Percentiles rank a stretch among this genome's conserved stretches.
phyloP scores from a whole-genome alignment of 2,888 invertebrate genomes.

The Drosophila kokeensis region DNA sequence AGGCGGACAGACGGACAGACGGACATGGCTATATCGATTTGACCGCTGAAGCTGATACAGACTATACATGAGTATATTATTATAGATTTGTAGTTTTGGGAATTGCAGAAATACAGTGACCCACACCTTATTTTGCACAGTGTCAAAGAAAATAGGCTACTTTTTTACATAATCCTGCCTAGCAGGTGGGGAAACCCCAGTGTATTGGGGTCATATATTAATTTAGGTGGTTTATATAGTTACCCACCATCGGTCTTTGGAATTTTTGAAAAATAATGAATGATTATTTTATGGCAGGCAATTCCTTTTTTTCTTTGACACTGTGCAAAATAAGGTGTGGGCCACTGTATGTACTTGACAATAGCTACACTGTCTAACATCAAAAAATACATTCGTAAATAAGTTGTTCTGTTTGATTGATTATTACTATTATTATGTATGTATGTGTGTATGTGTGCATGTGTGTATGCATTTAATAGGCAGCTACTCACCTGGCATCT shows the following conservation, averaged over 20 bases:
- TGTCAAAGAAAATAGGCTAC: too few relatives aligned
- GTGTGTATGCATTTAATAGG: not conserved
- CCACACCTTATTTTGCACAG: too few relatives aligned
- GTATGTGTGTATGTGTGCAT: not conserved
- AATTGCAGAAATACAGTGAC: not conserved
- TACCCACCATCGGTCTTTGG: too few relatives aligned
- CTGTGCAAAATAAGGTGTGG: too few relatives aligned
- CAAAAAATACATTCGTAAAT: not conserved
- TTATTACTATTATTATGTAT: not conserved
- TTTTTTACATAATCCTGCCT: too few relatives aligned
- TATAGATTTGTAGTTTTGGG: not conserved
- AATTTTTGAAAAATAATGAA: too few relatives aligned
- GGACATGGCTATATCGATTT: not conserved
- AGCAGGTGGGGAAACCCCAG: too few relatives aligned
- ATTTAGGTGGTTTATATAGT: too few relatives aligned
- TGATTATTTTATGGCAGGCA: too few relatives aligned
- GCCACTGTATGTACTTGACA: not conserved
- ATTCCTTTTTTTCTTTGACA: too few relatives aligned
- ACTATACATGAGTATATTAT: not conserved
- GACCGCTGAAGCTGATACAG: not conserved
- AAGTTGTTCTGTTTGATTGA: not conserved
- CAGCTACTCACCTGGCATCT: conserved; percentile 81
- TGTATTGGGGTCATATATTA: too few relatives aligned
- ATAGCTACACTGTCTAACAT: not conserved
- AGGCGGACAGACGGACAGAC: not conserved